Percentiles rank a stretch among this genome's conserved stretches.
Conservation (phyloP, 2,888 invertebrate genomes). For the Acleris cristana region DNA sequence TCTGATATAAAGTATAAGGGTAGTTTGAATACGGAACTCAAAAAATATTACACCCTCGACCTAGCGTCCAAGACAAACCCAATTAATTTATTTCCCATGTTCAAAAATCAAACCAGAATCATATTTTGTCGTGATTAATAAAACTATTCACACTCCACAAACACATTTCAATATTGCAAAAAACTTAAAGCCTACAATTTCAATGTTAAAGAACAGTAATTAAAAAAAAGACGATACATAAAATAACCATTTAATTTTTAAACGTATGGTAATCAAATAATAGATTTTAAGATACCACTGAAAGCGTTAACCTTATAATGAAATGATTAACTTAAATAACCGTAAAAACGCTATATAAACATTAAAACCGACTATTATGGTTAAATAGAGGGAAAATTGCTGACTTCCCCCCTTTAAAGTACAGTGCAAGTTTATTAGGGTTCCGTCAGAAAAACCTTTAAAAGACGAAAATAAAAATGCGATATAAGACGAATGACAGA, state of each 20-base stretch:
- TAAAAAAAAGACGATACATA: conserved; percentile 7
- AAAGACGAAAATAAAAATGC: no score
- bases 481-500: not conserved
- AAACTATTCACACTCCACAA: no score
- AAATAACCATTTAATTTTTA: conserved; percentile 11
- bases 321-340: conserved; percentile 21
- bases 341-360: conserved; percentile 32
- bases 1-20: no score
- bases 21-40: no score
- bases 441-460: not conserved
- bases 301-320: conserved; percentile 31
- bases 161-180: not conserved
- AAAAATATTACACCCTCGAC: no score
- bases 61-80: no score
- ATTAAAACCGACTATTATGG: conserved; percentile 19
- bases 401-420: conserved; percentile 15
- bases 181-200: not conserved
- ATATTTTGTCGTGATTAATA: no score
- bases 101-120: no score
- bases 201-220: not conserved
- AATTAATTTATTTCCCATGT: no score
- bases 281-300: conserved; percentile 22
- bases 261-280: not conserved
- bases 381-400: conserved; percentile 33
- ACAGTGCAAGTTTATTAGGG: conserved; percentile 13